A percentile compares a stretch with the other conserved stretches of the same genome.
These are phyloP conservation scores for Tetragnatha montana DNA, from an alignment of 2,888 invertebrate genomes.

Conservation along the genomic window DNA sequence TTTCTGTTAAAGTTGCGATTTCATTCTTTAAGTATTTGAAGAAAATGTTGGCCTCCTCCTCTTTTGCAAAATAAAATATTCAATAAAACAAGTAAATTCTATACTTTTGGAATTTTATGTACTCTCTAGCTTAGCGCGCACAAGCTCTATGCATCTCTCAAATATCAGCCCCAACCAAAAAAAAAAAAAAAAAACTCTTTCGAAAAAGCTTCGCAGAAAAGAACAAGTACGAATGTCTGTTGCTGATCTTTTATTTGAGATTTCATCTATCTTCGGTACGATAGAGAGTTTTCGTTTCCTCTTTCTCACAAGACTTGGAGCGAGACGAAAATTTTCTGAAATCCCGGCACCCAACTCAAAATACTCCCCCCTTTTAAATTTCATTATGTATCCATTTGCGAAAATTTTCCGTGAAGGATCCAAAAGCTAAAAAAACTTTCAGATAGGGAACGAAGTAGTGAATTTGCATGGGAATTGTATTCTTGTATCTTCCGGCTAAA, in stretches of 20 bases:
- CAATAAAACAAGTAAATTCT: too few relatives aligned
- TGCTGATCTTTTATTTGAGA: background rate
- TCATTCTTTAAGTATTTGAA: too few relatives aligned
- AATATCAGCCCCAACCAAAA: too few relatives aligned
- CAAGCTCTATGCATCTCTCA: too few relatives aligned
- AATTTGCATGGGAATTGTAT: conserved; percentile 24
- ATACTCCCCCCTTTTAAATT: background rate
- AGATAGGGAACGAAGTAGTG: background rate
- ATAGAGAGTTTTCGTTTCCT: background rate
- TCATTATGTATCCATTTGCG: background rate
- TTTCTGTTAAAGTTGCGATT: too few relatives aligned
- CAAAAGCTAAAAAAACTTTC: background rate
- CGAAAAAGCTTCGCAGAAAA: too few relatives aligned
- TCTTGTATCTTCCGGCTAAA: background rate
- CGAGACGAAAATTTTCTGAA: background rate
- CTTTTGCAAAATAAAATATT: too few relatives aligned
- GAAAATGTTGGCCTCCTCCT: too few relatives aligned
- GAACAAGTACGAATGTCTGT: background rate
- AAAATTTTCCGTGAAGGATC: background rate
- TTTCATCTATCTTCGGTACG: background rate
- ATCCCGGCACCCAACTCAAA: background rate
- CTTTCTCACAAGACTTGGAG: background rate
- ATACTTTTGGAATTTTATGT: too few relatives aligned
- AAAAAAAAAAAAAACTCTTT: too few relatives aligned
- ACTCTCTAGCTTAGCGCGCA: too few relatives aligned